Base-by-base conservation (phyloP, 37 sponge, comb jelly and placozoan genomes). In the Beroe forskalii region DNA sequence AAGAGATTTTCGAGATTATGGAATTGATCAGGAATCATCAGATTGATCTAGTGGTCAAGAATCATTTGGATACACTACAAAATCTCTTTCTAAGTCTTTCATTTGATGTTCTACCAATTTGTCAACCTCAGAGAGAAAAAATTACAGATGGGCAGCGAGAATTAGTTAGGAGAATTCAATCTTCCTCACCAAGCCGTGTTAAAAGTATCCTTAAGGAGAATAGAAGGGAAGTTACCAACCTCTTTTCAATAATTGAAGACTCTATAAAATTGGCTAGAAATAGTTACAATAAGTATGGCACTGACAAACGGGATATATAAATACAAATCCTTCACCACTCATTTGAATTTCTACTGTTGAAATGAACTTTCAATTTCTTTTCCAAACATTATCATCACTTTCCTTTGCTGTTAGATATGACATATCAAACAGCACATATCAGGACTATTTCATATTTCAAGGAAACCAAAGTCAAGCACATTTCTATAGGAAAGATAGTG, bases 41-140 rank as follows among this genome's bases (percentile, higher is more conserved):
- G 27, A 63, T 63, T 63, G 66, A 63, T 63, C 22, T 22, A 23
- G 4, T 63, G 30, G 17, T 63, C 17, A 3, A 63, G 17, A 63
- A 63, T 63, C 66, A 63, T 63, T 23, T 63, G 17, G 22, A 8
- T 8, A 63, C 66, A 24, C 66, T 63, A n/a, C 66, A 63, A 27
- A 63, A 63, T 63, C 66, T 63, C 4, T n/a, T 63, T 22, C 66
- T 63, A 3, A 63, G 66, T 27, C 30, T 63, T 22, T 63, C 66
- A 24, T 63, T 24, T 63, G 66, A n/a, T 63, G 17, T 63, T 63
- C 27, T 63, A 63, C 66, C 66, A 63, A 63, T 63, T 23, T 63
- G 66, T 63, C 66, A 63, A 23, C 66, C 66, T 22, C 66, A 63
- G 66, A 8, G 66, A 24, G 66, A 63, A 22, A 8, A 23, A 6